Conservation (phyloP, 2,888 invertebrate genomes). For the Acanthopleura granulata region DNA sequence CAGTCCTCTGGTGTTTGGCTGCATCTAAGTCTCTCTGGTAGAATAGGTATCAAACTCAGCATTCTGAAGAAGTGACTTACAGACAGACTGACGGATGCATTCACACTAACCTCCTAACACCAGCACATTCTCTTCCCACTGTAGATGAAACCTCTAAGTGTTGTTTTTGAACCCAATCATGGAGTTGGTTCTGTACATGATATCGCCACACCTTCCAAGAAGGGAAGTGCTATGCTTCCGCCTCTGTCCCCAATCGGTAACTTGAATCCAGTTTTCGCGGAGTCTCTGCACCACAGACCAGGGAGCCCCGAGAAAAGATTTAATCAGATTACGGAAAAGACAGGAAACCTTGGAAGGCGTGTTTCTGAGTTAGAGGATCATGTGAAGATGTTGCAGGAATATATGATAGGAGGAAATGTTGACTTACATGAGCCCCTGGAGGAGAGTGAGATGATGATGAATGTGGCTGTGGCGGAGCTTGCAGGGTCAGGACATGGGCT, state of each 20-base stretch:
- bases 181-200: not conserved
- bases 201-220: conserved; percentile 1
- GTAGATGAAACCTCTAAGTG: conserved; percentile 9
- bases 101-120: not conserved
- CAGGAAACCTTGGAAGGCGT: not conserved
- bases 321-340: not conserved
- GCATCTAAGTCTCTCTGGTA: not conserved
- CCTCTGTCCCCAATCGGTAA: not conserved
- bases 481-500: no score
- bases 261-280: no score
- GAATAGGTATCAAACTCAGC: not conserved
- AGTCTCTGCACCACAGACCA: no score
- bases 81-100: not conserved
- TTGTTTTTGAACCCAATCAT: not conserved
- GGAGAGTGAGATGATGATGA: no score
- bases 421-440: no score
- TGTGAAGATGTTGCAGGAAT: not conserved
- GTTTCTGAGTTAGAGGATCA: not conserved
- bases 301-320: no score
- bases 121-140: not conserved
- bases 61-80: not conserved
- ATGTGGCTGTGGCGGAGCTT: no score
- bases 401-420: not conserved
- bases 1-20: conserved; percentile 2
- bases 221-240: conserved; percentile 10